Percentiles rank a stretch among this genome's conserved stretches.
Conservation (phyloP, 2,888 invertebrate genomes). For the Thymelicus lineola region DNA sequence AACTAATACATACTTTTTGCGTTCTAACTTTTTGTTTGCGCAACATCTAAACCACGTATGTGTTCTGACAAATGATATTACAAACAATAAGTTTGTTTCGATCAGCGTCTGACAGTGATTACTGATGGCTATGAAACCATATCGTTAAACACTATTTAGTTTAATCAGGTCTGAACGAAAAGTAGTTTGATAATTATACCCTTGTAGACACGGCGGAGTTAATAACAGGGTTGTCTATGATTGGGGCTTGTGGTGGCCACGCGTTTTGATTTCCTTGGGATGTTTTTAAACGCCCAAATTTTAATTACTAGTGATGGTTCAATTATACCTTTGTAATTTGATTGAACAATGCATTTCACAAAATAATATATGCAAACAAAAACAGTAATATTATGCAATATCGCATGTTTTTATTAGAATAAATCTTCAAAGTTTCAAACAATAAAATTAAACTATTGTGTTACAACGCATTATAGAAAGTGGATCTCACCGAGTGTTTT, state of each 20-base stretch:
- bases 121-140: slow-evolving; percentile 37
- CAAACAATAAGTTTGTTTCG: slow-evolving; percentile 33
- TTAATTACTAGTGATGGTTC: too few species aligned
- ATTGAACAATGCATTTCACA: too few species aligned
- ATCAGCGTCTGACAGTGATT: slow-evolving; percentile 38
- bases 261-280: neutral
- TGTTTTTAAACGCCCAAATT: too few species aligned
- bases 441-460: too few species aligned
- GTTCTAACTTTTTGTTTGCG: slow-evolving; percentile 25
- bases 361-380: too few species aligned
- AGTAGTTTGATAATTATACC: slow-evolving; percentile 39
- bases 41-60: slow-evolving; percentile 13
- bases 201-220: slow-evolving; percentile 38
- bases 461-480: too few species aligned
- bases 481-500: too few species aligned
- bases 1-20: slow-evolving; percentile 1
- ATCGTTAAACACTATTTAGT: slow-evolving; percentile 38
- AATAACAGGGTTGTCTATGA: slow-evolving; percentile 47
- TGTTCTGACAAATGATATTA: slow-evolving; percentile 32
- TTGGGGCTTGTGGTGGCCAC: slow-evolving; percentile 13
- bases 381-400: too few species aligned
- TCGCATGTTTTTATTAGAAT: too few species aligned
- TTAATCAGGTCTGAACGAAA: slow-evolving; percentile 38
- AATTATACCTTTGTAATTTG: too few species aligned
- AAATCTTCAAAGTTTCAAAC: too few species aligned